Evolutionary conservation across 1,140 invertebrate genomes (phyloP), one percentile per base, ranked within the genome.

Genomic region (Antheraea mylitta): DNA sequence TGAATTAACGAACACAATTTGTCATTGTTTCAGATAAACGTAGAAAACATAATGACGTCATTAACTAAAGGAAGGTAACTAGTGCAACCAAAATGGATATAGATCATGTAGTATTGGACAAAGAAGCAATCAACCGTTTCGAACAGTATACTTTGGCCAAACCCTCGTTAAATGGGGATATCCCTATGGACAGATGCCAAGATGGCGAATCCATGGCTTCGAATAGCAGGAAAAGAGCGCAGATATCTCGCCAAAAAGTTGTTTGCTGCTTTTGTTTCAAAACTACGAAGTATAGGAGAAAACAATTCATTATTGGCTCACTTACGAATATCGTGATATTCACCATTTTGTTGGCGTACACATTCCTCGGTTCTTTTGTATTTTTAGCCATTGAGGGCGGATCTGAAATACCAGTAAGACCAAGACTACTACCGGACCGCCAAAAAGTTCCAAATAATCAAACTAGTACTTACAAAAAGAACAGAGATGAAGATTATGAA

Each of bases 241-340:
- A 89, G 85, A 89, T 79, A 79, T 78, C 90, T 58, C 83, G 90
- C 73, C 91, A 92, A 78, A 92, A 91, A 84, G 86, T 91, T 77
- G 80, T 92, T 75, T 93, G 92, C 74, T 93, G 92, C 76, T 92
- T 93, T 86, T 93, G 92, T 85, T 92, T 93, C 81, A 93, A 93
- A 89, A 93, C 92, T 73, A 93, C 92, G 7, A 93, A 92, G 74
- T 88, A 92, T 66, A 85, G 92, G 79, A 83, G 92, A 89, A 91
- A 92, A 87, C 92, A 93, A 83, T 93, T 92, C 80, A 87, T 92
- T 73, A 90, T 93, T 30, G 95, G 96, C 3, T 94, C 97, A 64
- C 94, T 98, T 72, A 98, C 97, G 36, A 98, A 98, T 86, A 91
- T 98, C 60, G 97, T 97, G 6, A 96, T 99, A 73, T 98, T 97